Evolutionary conservation across 2,797 vertebrate genomes (phyloP), one percentile per base, ranked within the genome.

Genomic region (Netta rufina): DNA sequence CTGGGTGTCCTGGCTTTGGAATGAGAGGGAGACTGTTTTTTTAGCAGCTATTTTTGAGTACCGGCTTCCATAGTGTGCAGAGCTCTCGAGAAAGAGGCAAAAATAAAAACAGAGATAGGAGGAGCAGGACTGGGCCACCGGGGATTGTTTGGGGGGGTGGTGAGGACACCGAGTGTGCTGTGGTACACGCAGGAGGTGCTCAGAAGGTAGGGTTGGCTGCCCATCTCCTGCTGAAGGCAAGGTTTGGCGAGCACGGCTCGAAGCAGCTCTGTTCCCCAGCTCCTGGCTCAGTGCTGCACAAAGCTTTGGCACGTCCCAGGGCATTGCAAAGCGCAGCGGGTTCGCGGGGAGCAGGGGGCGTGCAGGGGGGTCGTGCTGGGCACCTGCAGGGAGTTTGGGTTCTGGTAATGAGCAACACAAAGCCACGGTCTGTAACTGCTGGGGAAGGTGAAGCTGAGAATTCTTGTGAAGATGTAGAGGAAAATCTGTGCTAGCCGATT

Each of bases 341-440:
- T 17, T 84, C 3, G 1, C 41, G 24, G 54, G 25, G 73, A 8
- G 22, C 1, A 1, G 19, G 16, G 47, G 49, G 12, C 0, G 21
- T 19, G 45, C 2, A 3, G 21, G 27, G 43, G 32, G 11, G 25
- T 67, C 33, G 0, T 0, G 1, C 32, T 1, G 9, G 4, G 7
- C 30, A 9, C 1, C 21, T 6, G n/a, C 43, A 66, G 67, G 47
- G 13, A 70, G 39, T 8, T 2, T 0, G 12, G 41, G 3, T 38
- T 45, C 13, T 19, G 33, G 4, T 54, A 1, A 21, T 13, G 9
- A 73, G 7, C 7, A 9, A 0, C 15, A 65, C 22, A 13, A 27
- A 39, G 38, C 38, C 38, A 13, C 64, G 39, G 54, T 3, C 33
- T 27, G 81, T 13, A 13, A 18, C 61, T 64, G 87, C 69, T 47